Evolutionary conservation across 1,140 invertebrate genomes (phyloP), one percentile per base, ranked within the genome.

Genomic region (Argopecten irradians): DNA sequence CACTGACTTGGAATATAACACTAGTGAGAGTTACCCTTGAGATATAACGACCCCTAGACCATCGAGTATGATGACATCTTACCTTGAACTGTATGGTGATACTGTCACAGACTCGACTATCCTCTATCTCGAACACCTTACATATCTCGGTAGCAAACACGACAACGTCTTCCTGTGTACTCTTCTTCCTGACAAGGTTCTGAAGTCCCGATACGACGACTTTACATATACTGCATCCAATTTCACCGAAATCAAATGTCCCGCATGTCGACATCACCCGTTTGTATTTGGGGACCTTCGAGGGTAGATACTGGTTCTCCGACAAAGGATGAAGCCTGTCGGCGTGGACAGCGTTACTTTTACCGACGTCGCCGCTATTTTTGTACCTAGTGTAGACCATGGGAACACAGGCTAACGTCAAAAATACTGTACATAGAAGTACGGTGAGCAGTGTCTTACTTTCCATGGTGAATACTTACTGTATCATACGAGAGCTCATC

Each of bases 11-110:
- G n/a, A n/a, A n/a, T n/a, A n/a, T n/a, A n/a, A n/a, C n/a, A n/a
- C n/a, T n/a, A n/a, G n/a, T n/a, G n/a, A n/a, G n/a, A n/a, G n/a
- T n/a, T n/a, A n/a, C n/a, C n/a, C n/a, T n/a, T n/a, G n/a, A n/a
- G n/a, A n/a, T n/a, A n/a, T n/a, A n/a, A n/a, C n/a, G n/a, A n/a
- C n/a, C n/a, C n/a, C n/a, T n/a, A n/a, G n/a, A n/a, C 13, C 36
- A 39, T 5, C 5, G 43, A 46, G 39, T 22, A n/a, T n/a, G n/a
- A n/a, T n/a, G 34, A 46, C n/a, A 84, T 39, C 85, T 85, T 88
- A 94, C 93, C 90, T 92, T 92, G 39, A 92, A 94, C 87, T 93
- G 90, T 33, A 85, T n/a, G 0, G 90, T 86, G 8, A 93, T 86
- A 22, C 86, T 83, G 34, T 90, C 86, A 83, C 93, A 94, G 13